phyloP scores from a whole-genome alignment of 2,888 invertebrate species.

The Beris chalybata region DNA sequence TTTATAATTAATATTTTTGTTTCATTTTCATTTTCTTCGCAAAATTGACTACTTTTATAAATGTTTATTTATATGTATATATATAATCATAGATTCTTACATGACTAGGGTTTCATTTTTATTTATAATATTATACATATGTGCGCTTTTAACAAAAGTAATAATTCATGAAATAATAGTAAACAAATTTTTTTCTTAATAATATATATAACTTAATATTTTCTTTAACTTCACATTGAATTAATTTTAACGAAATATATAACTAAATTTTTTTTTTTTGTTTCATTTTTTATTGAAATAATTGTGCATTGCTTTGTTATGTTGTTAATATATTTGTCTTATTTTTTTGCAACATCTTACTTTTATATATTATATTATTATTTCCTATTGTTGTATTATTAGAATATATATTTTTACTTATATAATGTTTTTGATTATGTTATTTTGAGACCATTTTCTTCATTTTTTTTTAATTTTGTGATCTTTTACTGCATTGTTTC shows the following conservation, averaged over 20 bases:
- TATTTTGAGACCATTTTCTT: conserved; percentile 22
- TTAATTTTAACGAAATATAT: not conserved
- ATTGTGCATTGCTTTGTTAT: conserved; percentile 28
- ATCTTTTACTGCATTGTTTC: conserved; percentile 8
- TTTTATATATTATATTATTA: conserved; percentile 11
- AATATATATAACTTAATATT: too few species aligned
- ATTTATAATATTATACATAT: conserved; percentile 32
- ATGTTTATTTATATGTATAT: conserved; percentile 8
- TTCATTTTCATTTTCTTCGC: conserved; percentile 7
- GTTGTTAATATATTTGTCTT: not conserved
- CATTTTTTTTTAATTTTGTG: not conserved
- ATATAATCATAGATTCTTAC: conserved; percentile 20
- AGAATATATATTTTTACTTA: conserved; percentile 15
- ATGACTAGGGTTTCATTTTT: conserved; percentile 8
- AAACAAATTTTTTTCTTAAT: too few species aligned
- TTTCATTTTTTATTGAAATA: conserved; percentile 19
- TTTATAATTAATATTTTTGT: not conserved
- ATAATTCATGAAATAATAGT: conserved; percentile 1
- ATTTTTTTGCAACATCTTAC: conserved; percentile 17
- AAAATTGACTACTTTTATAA: conserved; percentile 30
- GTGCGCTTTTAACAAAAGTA: conserved; percentile 28
- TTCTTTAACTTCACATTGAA: too few species aligned
- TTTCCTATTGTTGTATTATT: conserved; percentile 20
- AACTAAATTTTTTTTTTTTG: conserved; percentile 3
- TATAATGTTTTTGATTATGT: conserved; percentile 26